These are phyloP conservation scores for Neomicropteryx cornuta DNA, from an alignment of 1,140 invertebrate species.

Conservation along the genomic window DNA sequence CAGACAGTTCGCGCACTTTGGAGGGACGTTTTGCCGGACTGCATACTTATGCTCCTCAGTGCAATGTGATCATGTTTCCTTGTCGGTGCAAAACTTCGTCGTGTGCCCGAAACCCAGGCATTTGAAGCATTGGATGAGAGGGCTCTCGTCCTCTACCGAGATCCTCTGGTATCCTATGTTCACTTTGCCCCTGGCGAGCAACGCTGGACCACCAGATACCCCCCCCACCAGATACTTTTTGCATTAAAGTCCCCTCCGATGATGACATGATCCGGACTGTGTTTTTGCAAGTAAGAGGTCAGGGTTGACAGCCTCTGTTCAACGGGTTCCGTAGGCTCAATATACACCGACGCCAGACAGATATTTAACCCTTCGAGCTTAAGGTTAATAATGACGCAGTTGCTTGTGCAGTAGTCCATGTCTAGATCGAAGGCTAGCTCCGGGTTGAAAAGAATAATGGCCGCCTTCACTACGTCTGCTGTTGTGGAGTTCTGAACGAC, in stretches of 20 bases:
- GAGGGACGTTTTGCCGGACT: too few relatives aligned
- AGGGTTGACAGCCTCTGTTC: neutral
- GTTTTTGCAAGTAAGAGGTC: neutral
- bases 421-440: neutral
- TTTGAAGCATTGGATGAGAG: neutral
- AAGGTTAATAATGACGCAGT: neutral
- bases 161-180: too few relatives aligned
- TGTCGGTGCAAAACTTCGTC: neutral
- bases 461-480: neutral
- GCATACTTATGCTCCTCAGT: too few relatives aligned
- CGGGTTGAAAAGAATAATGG: neutral
- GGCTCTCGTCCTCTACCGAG: neutral
- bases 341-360: neutral
- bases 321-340: neutral
- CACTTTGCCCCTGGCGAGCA: too few relatives aligned
- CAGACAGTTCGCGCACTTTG: too few relatives aligned
- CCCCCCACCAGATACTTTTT: neutral
- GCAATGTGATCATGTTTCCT: too few relatives aligned
- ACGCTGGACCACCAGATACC: neutral
- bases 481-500: conserved; percentile 15
- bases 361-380: neutral
- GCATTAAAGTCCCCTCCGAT: conserved; percentile 1
- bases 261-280: neutral
- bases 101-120: neutral
- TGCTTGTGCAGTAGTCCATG: neutral